A percentile compares a stretch with the other conserved stretches of the same genome.
phyloP scores from a whole-genome alignment of 2,113 vertebrate species.

The Apodemus speciosus region DNA sequence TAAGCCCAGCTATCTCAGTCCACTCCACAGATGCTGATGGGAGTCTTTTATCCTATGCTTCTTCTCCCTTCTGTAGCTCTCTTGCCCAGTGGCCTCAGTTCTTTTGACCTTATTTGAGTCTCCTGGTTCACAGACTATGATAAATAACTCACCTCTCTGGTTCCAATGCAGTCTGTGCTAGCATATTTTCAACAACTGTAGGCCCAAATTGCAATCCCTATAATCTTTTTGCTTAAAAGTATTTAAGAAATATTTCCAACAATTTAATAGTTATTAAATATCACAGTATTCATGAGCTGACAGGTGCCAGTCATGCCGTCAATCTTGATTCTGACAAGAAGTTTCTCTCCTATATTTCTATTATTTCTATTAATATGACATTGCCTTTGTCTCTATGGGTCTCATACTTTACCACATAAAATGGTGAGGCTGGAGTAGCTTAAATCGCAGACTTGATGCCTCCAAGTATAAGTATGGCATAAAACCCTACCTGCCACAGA shows the following conservation, averaged over 20 bases:
- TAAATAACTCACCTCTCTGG: background rate
- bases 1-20: background rate
- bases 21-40: background rate
- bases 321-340: background rate
- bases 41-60: background rate
- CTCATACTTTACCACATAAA: accelerated
- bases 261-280: too few species aligned
- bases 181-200: background rate
- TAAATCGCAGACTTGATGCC: too few species aligned
- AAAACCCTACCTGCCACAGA: accelerated
- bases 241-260: background rate
- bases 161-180: background rate
- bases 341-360: accelerated
- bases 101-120: background rate
- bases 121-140: background rate
- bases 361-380: accelerated
- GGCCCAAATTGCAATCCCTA: background rate
- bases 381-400: accelerated
- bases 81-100: background rate
- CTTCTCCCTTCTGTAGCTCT: background rate
- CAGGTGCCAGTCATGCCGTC: accelerated
- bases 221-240: background rate
- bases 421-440: accelerated
- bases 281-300: accelerated
- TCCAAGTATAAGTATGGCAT: accelerated